These are phyloP conservation scores for Eumerus sabulonum DNA, from an alignment of 2,888 invertebrate genomes.

Conservation along the genomic window DNA sequence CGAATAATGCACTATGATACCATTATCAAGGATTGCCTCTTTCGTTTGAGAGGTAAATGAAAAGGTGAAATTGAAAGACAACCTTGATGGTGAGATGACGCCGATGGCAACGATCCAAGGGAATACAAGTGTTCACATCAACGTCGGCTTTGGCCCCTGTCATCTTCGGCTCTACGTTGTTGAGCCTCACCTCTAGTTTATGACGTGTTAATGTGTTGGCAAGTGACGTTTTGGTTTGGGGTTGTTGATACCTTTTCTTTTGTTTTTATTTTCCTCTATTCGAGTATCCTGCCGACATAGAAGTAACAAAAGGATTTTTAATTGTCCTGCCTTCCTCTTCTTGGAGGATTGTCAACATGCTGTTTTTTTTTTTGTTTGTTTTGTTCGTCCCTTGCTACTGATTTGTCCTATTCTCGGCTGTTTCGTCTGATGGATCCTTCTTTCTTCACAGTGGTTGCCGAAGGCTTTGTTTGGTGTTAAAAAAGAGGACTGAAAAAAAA, in stretches of 20 bases:
- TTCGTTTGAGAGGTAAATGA: slow-evolving; percentile 27
- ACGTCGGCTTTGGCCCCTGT: slow-evolving; percentile 13
- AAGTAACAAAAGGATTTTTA: slow-evolving; percentile 64
- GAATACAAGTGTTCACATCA: slow-evolving; percentile 53
- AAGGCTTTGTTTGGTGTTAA: slow-evolving; percentile 33
- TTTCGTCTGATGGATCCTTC: slow-evolving; percentile 10
- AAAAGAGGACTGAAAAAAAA: slow-evolving; percentile 12
- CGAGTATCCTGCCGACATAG: slow-evolving; percentile 25
- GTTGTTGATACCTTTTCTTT: slow-evolving; percentile 17
- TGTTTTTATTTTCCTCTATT: background rate
- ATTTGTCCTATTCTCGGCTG: background rate
- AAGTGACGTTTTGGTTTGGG: slow-evolving; percentile 57
- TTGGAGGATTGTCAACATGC: slow-evolving; percentile 27
- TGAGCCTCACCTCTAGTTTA: slow-evolving; percentile 60
- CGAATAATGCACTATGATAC: slow-evolving; percentile 34
- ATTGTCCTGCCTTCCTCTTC: slow-evolving; percentile 55
- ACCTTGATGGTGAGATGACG: slow-evolving; percentile 24
- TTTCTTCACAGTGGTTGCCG: slow-evolving; percentile 29
- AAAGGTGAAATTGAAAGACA: slow-evolving; percentile 3
- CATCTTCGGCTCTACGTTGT: slow-evolving; percentile 21
- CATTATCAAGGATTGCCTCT: slow-evolving; percentile 31
- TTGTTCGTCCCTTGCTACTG: background rate
- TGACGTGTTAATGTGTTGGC: slow-evolving; percentile 63
- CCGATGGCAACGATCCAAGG: slow-evolving; percentile 61
- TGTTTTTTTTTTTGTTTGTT: slow-evolving; percentile 5